Evolutionary conservation across 2,888 invertebrate genomes (phyloP).

Genomic region (Melanotus villosus): DNA sequence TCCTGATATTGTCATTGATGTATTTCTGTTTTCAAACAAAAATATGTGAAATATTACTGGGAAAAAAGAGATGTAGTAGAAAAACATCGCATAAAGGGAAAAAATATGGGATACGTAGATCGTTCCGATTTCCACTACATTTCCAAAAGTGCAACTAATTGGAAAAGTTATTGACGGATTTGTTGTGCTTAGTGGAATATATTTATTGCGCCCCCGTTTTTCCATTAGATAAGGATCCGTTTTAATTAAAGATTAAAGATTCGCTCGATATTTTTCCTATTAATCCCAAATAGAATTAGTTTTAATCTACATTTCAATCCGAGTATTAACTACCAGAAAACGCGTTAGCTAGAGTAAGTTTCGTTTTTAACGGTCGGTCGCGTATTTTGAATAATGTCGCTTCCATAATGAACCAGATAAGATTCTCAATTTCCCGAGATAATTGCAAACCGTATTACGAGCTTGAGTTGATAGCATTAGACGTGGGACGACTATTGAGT

Average conservation of each 20-base stretch:
- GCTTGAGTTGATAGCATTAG: conserved; percentile 57
- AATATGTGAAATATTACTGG: conserved; percentile 39
- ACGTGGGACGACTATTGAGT: conserved; percentile 55
- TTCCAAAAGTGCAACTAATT: conserved; percentile 32
- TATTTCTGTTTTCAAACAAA: conserved; percentile 46
- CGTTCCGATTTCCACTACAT: conserved; percentile 27
- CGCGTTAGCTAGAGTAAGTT: background rate
- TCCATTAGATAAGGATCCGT: too few species aligned
- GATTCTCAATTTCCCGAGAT: conserved; percentile 63
- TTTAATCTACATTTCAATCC: background rate
- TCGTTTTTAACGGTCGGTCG: conserved; percentile 54
- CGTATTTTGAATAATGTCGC: conserved; percentile 60
- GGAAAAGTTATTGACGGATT: conserved; percentile 18
- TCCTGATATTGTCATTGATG: conserved; percentile 47
- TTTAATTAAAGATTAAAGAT: background rate
- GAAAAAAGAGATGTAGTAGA: conserved; percentile 21
- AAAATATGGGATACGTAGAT: conserved; percentile 13
- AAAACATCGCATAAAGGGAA: conserved; percentile 31
- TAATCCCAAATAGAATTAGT: background rate
- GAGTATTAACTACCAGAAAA: background rate
- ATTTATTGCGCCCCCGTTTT: too few species aligned
- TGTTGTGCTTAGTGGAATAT: background rate
- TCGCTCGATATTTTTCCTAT: background rate
- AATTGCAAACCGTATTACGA: conserved; percentile 62
- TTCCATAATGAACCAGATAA: conserved; percentile 61